phyloP scores from a whole-genome alignment of 2,113 vertebrate species.

The Macquaria australasica region DNA sequence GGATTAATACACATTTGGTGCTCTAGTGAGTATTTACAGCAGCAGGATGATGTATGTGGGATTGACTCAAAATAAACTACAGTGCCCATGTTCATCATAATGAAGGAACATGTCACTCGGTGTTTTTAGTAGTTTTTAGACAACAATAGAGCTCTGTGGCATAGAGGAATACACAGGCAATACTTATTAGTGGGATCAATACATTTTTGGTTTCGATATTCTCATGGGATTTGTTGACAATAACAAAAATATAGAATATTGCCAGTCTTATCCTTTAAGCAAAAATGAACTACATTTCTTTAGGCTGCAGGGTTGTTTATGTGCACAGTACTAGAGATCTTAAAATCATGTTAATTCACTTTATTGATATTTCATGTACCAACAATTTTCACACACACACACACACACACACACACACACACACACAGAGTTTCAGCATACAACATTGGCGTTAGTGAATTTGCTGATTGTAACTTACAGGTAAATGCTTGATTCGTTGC shows the following conservation, averaged over 20 bases:
- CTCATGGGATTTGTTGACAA: constrained; percentile 13
- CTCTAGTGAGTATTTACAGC: background rate
- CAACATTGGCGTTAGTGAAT: background rate
- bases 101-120: background rate
- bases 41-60: background rate
- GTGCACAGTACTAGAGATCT: background rate
- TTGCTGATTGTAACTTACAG: constrained; percentile 88
- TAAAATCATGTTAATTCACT: background rate
- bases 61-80: background rate
- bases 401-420: background rate
- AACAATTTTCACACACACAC: background rate
- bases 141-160: background rate
- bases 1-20: background rate
- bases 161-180: background rate
- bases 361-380: background rate
- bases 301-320: background rate
- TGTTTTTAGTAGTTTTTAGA: background rate
- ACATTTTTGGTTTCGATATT: background rate
- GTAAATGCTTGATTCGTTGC: constrained; percentile 99
- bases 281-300: background rate
- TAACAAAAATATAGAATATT: background rate
- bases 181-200: background rate
- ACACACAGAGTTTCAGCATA: background rate
- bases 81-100: background rate
- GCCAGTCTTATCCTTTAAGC: background rate